A percentile compares a stretch with the other conserved stretches of the same genome.
phyloP scores from a whole-genome alignment of 2,797 vertebrate species.

The Botia kubotai region DNA sequence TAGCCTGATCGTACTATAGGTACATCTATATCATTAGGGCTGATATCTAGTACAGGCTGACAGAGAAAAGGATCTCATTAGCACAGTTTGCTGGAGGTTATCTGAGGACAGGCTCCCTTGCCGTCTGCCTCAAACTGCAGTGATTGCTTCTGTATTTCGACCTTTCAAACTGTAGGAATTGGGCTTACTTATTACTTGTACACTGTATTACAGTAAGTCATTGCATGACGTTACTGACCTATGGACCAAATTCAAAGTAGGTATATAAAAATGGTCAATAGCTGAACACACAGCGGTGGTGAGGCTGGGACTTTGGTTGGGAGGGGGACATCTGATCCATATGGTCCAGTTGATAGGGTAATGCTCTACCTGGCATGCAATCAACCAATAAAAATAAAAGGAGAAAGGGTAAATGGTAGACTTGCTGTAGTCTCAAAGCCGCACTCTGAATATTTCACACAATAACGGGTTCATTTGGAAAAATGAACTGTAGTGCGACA shows the following conservation, averaged over 20 bases:
- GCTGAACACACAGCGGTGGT: too few species aligned
- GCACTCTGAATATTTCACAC: too few species aligned
- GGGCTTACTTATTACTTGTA: too few species aligned
- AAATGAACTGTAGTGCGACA: background rate
- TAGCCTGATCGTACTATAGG: background rate
- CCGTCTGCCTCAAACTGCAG: conserved; percentile 39
- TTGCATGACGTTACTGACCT: background rate
- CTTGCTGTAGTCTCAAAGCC: background rate
- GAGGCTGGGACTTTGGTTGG: too few species aligned
- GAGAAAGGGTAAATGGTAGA: too few species aligned
- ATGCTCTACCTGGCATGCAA: too few species aligned
- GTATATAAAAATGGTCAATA: too few species aligned
- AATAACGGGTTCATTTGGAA: too few species aligned
- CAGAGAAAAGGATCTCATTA: conserved; percentile 2
- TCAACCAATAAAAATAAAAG: too few species aligned
- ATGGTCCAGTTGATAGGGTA: too few species aligned
- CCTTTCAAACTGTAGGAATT: conserved; percentile 25
- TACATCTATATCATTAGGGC: background rate
- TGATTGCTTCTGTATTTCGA: conserved; percentile 44
- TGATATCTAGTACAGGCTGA: background rate
- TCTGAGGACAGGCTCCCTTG: conserved; percentile 60
- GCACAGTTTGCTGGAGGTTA: conserved; percentile 51
- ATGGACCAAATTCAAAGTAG: background rate
- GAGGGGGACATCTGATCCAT: too few species aligned
- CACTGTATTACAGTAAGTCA: background rate